Conservation (phyloP, 2,888 invertebrate species). For the Physocephala rufipes region DNA sequence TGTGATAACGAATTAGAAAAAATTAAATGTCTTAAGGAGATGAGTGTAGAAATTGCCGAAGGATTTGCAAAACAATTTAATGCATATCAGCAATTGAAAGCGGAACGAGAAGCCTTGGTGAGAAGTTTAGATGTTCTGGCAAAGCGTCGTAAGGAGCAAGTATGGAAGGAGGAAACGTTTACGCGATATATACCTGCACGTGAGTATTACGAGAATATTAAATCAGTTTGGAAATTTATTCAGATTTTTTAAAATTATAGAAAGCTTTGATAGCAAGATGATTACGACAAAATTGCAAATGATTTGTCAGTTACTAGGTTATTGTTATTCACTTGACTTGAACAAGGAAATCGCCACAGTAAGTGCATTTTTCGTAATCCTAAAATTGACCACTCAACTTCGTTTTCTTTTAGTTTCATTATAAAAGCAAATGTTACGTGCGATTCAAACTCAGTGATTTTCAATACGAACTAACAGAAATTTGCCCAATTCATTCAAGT, state of each 20-base stretch:
- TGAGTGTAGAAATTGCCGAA: not conserved
- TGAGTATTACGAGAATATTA: not conserved
- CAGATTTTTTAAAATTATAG: not conserved
- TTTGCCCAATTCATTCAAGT: constrained; percentile 38
- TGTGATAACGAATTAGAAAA: not conserved
- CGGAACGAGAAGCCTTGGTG: not conserved
- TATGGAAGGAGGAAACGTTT: not conserved
- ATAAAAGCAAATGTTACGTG: constrained; percentile 27
- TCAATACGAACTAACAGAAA: constrained; percentile 30
- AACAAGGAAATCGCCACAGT: not conserved
- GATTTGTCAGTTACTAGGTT: not conserved
- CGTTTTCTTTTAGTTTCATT: constrained; percentile 18
- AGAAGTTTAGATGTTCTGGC: not conserved
- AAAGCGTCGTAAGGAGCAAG: not conserved
- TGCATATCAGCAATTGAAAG: not conserved
- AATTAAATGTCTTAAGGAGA: not conserved
- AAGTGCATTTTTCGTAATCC: not conserved
- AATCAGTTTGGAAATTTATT: not conserved
- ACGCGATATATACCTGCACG: not conserved
- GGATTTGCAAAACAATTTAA: not conserved
- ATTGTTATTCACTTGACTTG: not conserved
- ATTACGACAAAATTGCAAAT: not conserved
- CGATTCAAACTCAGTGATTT: not conserved
- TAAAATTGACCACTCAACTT: not conserved
- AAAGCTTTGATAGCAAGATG: not conserved